These are phyloP conservation scores for Empidonax traillii DNA, from an alignment of 2,113 vertebrate genomes.

Conservation along the genomic window DNA sequence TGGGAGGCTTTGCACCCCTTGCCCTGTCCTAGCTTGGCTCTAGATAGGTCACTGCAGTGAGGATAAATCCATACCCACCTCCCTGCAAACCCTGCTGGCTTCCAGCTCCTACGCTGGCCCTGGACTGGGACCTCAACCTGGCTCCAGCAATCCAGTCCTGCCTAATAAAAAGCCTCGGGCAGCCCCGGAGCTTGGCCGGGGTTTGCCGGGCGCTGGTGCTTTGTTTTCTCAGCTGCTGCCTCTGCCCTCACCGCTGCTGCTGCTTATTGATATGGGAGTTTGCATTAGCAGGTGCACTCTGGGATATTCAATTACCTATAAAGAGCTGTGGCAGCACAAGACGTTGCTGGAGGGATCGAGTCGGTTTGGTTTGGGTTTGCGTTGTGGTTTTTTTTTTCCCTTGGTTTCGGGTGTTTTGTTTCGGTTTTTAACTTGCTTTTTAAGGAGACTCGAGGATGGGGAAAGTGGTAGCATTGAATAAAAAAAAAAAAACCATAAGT, in stretches of 20 bases:
- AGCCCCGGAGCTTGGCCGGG: not conserved
- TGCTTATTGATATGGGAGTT: not conserved
- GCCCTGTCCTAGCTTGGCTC: not conserved
- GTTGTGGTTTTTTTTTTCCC: no score
- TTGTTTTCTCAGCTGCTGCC: constrained; percentile 54
- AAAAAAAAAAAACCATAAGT: not conserved
- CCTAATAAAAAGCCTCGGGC: not conserved
- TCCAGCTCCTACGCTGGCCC: not conserved
- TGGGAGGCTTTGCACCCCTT: fast-evolving
- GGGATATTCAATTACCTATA: constrained; percentile 25
- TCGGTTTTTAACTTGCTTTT: not conserved
- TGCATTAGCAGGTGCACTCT: constrained; percentile 10
- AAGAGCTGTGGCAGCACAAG: not conserved
- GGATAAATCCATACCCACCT: not conserved
- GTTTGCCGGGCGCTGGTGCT: not conserved
- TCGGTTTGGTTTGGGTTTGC: not conserved
- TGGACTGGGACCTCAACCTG: not conserved
- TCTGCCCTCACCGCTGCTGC: not conserved
- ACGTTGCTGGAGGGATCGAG: not conserved
- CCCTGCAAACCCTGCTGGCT: not conserved
- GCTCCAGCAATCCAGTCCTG: not conserved
- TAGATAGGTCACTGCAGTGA: fast-evolving
- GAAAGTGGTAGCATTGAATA: not conserved
- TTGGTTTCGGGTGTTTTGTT: not conserved
- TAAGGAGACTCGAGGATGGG: not conserved